Conservation (phyloP, 2,888 invertebrate genomes). For the Dryobotodes eremita region DNA sequence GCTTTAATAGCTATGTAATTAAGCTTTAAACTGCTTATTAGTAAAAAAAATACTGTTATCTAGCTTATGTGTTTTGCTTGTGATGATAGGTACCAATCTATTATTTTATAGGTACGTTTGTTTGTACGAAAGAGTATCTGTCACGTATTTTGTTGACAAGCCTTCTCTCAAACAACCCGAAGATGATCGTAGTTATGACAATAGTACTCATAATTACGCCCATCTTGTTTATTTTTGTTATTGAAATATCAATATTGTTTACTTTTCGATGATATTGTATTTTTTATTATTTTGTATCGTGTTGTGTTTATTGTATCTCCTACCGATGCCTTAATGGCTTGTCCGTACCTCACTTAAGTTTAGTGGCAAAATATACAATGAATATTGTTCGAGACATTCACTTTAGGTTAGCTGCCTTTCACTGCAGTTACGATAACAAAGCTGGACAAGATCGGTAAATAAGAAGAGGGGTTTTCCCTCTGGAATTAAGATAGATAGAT, state of each 20-base stretch:
- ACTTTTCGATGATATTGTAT: slow-evolving; percentile 10
- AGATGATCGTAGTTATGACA: background rate
- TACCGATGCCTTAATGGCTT: background rate
- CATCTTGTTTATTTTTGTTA: slow-evolving; percentile 19
- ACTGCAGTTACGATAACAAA: background rate
- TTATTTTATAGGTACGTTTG: background rate
- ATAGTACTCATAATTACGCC: slow-evolving; percentile 1
- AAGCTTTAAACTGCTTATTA: too few relatives aligned
- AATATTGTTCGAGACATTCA: too few relatives aligned
- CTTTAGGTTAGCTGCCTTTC: background rate
- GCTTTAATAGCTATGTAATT: too few relatives aligned
- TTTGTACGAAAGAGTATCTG: background rate
- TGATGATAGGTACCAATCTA: too few relatives aligned
- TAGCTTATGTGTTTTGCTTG: too few relatives aligned
- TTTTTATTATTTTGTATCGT: background rate
- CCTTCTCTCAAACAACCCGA: background rate
- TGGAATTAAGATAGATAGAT: too few relatives aligned
- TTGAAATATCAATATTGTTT: slow-evolving; percentile 18
- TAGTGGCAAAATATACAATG: background rate
- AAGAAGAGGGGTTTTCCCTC: background rate
- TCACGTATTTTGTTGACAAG: slow-evolving; percentile 19
- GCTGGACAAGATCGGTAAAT: background rate
- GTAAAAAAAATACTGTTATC: too few relatives aligned
- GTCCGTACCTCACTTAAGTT: background rate
- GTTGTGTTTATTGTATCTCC: background rate